Percentiles rank a stretch among this genome's conserved stretches.
Evolutionary conservation across 2,797 vertebrate species (phyloP).

Genomic region (Danio choprae): DNA sequence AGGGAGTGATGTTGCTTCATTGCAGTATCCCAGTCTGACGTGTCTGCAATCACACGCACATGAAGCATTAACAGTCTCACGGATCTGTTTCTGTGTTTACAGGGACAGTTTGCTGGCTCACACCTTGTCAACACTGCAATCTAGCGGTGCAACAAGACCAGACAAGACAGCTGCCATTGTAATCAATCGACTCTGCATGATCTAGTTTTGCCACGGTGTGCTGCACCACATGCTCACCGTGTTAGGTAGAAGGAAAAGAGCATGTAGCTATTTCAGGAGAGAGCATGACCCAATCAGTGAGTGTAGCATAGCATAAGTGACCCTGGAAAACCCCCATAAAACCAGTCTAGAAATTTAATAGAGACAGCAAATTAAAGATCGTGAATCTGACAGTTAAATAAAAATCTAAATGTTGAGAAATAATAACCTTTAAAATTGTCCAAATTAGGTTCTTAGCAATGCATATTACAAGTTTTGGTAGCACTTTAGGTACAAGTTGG

Average conservation of each 20-base stretch:
- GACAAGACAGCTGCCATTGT: neutral
- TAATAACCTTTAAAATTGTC: too few relatives aligned
- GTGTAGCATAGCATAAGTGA: neutral
- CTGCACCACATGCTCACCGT: neutral
- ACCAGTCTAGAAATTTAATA: too few relatives aligned
- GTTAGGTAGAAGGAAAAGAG: constrained; percentile 10
- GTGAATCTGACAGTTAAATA: too few relatives aligned
- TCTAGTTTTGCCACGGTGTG: neutral
- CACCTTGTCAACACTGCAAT: neutral
- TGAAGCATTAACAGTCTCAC: neutral
- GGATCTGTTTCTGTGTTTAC: neutral
- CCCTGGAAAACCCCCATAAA: too few relatives aligned
- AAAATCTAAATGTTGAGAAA: too few relatives aligned
- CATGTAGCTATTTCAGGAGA: constrained; percentile 7
- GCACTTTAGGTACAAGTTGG: too few relatives aligned
- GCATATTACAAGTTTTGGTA: too few relatives aligned
- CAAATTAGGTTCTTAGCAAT: too few relatives aligned
- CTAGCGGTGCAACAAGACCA: neutral
- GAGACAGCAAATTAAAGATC: neutral
- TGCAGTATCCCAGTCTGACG: neutral
- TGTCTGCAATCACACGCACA: constrained; percentile 26
- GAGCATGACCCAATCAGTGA: constrained; percentile 10
- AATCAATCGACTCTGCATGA: neutral
- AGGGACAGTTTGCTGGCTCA: neutral
- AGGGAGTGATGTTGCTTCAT: constrained; percentile 2